phyloP scores from a whole-genome alignment of 2,113 vertebrate species.

The Solenodon paradoxus region DNA sequence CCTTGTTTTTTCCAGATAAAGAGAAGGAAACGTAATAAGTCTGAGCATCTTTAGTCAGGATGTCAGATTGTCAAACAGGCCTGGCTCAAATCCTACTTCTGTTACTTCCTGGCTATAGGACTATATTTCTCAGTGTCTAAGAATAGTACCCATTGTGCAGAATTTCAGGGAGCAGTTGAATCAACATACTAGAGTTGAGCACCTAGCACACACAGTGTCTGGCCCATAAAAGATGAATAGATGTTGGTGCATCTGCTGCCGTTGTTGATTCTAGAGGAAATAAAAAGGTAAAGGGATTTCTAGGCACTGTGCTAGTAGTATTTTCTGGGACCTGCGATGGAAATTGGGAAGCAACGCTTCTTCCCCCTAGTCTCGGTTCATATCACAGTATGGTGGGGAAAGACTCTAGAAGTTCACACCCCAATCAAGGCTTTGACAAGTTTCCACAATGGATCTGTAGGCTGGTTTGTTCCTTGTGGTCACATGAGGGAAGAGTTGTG shows the following conservation, averaged over 20 bases:
- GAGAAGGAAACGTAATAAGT: neutral
- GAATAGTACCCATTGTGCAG: neutral
- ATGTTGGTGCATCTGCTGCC: neutral
- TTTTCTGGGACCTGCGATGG: neutral
- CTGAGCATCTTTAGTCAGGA: neutral
- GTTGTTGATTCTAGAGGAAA: neutral
- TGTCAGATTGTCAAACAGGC: neutral
- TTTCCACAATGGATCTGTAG: no score
- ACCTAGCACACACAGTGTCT: neutral
- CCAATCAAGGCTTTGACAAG: neutral
- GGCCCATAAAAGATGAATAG: neutral
- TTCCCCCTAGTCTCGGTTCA: neutral
- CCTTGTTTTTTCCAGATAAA: neutral
- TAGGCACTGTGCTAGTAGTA: neutral
- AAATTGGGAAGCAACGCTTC: neutral
- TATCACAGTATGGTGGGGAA: neutral
- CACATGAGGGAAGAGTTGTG: neutral
- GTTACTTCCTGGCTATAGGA: neutral
- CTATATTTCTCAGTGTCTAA: neutral
- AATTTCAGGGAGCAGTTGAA: neutral
- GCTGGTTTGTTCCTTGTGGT: neutral
- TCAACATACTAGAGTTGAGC: neutral
- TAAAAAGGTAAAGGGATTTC: neutral
- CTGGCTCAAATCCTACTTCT: neutral
- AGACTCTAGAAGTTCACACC: neutral